A percentile compares a stretch with the other conserved stretches of the same genome.
phyloP scores from a whole-genome alignment of 2,888 invertebrate species.

The Limnephilus marmoratus region DNA sequence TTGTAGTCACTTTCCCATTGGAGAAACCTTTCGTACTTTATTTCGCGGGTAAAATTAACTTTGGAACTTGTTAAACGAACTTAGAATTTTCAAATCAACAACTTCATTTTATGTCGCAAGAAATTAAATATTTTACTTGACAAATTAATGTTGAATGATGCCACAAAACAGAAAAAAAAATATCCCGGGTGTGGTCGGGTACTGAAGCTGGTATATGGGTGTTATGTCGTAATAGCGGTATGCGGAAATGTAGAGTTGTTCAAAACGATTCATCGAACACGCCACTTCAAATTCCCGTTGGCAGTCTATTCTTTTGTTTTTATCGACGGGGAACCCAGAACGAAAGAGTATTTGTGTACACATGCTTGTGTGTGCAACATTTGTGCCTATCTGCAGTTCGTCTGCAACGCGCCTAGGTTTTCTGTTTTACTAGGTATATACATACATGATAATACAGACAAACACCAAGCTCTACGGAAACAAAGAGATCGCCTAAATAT shows the following conservation, averaged over 20 bases:
- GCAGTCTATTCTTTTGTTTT: conserved; percentile 33
- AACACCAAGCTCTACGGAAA: not conserved
- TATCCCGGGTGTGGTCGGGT: not conserved
- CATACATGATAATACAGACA: not conserved
- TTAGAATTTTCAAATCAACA: too few species aligned
- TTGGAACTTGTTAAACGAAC: too few species aligned
- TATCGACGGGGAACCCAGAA: not conserved
- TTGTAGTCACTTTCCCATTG: too few species aligned
- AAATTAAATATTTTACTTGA: too few species aligned
- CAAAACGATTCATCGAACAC: conserved; percentile 38
- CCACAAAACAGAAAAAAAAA: not conserved
- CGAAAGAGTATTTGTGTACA: not conserved
- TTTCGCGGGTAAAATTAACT: not conserved
- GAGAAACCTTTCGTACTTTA: too few species aligned
- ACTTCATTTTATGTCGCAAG: too few species aligned
- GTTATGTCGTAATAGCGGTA: not conserved
- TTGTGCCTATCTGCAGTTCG: not conserved
- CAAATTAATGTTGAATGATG: not conserved
- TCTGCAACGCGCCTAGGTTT: not conserved
- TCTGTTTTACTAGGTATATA: not conserved
- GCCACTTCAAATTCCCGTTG: conserved; percentile 34
- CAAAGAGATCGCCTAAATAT: not conserved
- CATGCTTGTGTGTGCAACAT: not conserved
- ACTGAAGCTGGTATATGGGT: not conserved
- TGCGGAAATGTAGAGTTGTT: not conserved